phyloP scores from a whole-genome alignment of 2,113 vertebrate genomes.

The Salvelinus alpinus region DNA sequence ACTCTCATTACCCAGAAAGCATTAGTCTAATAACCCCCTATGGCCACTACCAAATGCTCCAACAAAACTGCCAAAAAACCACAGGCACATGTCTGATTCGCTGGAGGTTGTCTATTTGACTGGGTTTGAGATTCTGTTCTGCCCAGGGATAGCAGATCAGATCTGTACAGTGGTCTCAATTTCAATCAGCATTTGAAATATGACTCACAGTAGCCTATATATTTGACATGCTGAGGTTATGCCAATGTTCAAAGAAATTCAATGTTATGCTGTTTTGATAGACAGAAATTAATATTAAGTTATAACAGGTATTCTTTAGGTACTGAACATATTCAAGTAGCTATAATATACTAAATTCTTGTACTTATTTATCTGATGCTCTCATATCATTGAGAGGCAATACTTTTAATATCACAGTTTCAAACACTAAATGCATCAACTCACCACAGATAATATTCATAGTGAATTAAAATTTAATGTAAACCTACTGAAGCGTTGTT shows the following conservation, averaged over 20 bases:
- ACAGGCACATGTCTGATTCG: slow-evolving; percentile 35
- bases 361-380: neutral
- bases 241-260: neutral
- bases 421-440: too few species aligned
- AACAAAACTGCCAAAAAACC: slow-evolving; percentile 59
- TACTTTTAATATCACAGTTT: neutral
- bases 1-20: slow-evolving; percentile 66
- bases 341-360: neutral
- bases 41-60: slow-evolving; percentile 65
- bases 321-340: neutral
- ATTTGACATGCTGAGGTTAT: neutral
- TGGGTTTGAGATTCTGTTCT: slow-evolving; percentile 44
- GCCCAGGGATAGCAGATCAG: slow-evolving; percentile 33
- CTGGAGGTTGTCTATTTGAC: slow-evolving; percentile 41
- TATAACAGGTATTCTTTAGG: neutral
- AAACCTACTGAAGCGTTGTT: neutral
- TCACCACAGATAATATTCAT: too few species aligned
- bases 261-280: neutral
- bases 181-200: slow-evolving; percentile 12
- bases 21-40: slow-evolving; percentile 63
- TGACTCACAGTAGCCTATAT: slow-evolving; percentile 3
- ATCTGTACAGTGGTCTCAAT: too few species aligned
- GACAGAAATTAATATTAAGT: neutral
- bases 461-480: too few species aligned
- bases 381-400: neutral